Percentiles rank a stretch among this genome's conserved stretches.
Evolutionary conservation across 2,797 vertebrate species (phyloP).

Genomic region (Enteromius treurensis): DNA sequence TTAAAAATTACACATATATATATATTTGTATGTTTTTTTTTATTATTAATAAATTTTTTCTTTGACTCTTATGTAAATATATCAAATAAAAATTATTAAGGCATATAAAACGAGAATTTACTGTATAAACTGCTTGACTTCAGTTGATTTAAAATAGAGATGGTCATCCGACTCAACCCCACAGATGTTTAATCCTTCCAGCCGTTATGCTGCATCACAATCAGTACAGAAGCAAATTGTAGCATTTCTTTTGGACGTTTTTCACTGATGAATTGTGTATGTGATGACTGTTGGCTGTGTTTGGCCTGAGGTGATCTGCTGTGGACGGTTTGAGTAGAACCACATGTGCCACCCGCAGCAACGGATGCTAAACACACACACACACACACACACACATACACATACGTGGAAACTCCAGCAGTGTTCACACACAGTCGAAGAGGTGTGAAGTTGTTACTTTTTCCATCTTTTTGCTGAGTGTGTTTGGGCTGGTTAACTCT

Average conservation of each 20-base stretch:
- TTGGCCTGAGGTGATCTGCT: slow-evolving; percentile 79
- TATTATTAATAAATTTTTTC: not conserved
- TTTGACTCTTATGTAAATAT: not conserved
- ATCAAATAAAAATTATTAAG: not conserved
- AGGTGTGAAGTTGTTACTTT: slow-evolving; percentile 68
- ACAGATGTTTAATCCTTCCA: not conserved
- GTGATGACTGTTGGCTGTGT: slow-evolving; percentile 21
- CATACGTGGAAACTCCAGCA: slow-evolving; percentile 43
- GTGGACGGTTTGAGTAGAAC: slow-evolving; percentile 86
- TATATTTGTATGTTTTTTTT: too few species aligned
- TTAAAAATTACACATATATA: too few species aligned
- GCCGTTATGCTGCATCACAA: not conserved
- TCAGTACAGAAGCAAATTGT: not conserved
- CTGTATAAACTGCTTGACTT: not conserved
- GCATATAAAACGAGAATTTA: not conserved
- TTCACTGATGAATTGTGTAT: not conserved
- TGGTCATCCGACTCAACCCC: not conserved
- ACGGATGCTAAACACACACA: slow-evolving; percentile 67
- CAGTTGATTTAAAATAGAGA: not conserved
- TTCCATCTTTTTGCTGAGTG: slow-evolving; percentile 5
- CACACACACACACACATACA: too few species aligned
- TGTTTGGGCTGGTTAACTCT: not conserved
- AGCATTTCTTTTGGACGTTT: not conserved
- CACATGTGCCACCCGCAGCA: slow-evolving; percentile 76
- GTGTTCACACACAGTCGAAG: slow-evolving; percentile 43